Conservation (phyloP, 2,888 invertebrate species). For the Dasypogon diadema region DNA sequence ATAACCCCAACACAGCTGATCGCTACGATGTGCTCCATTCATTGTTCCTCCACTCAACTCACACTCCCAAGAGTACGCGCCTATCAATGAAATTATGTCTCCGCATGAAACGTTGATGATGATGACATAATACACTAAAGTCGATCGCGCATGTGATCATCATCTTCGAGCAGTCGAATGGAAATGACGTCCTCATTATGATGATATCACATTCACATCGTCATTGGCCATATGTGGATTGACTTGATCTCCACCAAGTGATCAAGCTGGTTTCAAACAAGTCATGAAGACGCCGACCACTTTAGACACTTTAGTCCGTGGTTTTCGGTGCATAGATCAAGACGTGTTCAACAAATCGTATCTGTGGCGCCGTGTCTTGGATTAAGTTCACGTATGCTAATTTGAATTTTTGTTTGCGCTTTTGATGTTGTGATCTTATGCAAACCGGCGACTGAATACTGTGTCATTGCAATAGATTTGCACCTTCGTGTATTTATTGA, state of each 20-base stretch:
- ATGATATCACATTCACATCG: background rate
- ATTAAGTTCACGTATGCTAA: background rate
- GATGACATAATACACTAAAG: no score
- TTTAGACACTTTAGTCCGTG: conserved; percentile 3
- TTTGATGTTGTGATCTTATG: conserved; percentile 3
- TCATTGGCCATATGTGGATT: background rate
- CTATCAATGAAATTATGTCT: no score
- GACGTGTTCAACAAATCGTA: conserved; percentile 4
- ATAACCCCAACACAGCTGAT: no score
- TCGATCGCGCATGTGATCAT: no score
- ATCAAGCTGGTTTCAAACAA: background rate
- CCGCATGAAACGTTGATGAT: no score
- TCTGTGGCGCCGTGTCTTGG: background rate
- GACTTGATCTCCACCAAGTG: background rate
- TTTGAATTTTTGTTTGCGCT: background rate
- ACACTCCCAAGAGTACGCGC: no score
- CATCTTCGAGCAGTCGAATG: background rate
- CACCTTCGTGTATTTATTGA: background rate
- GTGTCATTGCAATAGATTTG: background rate
- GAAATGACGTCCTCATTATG: background rate
- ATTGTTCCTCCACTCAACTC: no score
- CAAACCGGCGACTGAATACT: background rate
- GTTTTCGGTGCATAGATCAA: conserved; percentile 29
- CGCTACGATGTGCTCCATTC: no score
- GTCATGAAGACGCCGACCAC: background rate